Conservation (phyloP, 2,888 invertebrate species). For the Scaeva pyrastri region DNA sequence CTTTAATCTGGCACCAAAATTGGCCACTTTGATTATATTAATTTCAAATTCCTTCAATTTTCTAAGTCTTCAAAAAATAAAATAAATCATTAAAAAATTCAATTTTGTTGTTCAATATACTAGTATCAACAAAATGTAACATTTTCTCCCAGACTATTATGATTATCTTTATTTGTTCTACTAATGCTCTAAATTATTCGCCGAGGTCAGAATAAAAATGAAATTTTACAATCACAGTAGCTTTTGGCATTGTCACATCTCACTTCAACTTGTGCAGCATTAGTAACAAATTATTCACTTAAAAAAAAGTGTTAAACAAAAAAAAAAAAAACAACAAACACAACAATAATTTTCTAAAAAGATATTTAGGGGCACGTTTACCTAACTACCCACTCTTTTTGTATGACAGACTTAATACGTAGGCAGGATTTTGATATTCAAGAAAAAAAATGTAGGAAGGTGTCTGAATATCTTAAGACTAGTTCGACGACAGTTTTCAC, state of each 20-base stretch:
- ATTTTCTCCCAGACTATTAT: background rate
- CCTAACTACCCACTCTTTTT: too few relatives aligned
- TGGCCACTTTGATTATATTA: too few relatives aligned
- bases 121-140: background rate
- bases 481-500: background rate
- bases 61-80: too few relatives aligned
- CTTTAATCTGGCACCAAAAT: too few relatives aligned
- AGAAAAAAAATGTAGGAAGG: background rate
- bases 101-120: background rate
- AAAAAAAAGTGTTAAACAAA: background rate
- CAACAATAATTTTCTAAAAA: background rate
- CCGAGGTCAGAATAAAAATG: constrained; percentile 14
- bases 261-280: background rate
- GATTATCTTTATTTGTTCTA: background rate
- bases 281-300: constrained; percentile 17
- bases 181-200: background rate
- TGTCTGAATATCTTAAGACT: too few relatives aligned
- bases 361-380: background rate
- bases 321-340: background rate
- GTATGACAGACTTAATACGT: too few relatives aligned
- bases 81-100: too few relatives aligned
- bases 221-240: constrained; percentile 24
- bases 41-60: too few relatives aligned
- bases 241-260: background rate
- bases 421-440: background rate